These are phyloP conservation scores for Sweltsa coloradensis DNA, from an alignment of 1,140 invertebrate species.

Conservation along the genomic window DNA sequence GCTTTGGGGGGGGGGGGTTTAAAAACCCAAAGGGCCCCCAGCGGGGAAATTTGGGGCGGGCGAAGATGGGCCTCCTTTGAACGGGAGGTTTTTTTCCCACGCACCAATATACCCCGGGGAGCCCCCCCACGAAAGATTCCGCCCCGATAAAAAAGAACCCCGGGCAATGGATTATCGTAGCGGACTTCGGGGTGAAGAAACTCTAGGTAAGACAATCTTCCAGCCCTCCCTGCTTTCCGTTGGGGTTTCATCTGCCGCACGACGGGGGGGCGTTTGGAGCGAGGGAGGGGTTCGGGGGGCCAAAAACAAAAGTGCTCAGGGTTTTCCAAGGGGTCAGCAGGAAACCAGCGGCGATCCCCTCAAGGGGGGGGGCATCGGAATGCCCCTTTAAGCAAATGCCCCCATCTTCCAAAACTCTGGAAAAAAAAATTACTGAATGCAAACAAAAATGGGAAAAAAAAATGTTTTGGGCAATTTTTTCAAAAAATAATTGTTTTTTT, in stretches of 20 bases:
- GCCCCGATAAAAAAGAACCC: slow-evolving; percentile 71
- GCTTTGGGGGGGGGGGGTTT: no score
- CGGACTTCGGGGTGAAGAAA: slow-evolving; percentile 35
- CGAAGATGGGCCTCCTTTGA: no score
- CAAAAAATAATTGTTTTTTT: no score
- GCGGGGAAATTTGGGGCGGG: slow-evolving; percentile 75
- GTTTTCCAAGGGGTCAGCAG: slow-evolving; percentile 47
- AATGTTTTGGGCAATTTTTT: no score
- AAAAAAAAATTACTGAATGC: no score
- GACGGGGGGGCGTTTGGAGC: slow-evolving; percentile 48
- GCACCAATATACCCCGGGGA: slow-evolving; percentile 49
- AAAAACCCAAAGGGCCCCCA: no score
- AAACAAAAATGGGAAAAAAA: no score
- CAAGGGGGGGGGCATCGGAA: slow-evolving; percentile 68
- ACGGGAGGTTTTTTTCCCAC: no score
- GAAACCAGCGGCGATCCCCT: slow-evolving; percentile 56
- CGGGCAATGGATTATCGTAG: slow-evolving; percentile 59
- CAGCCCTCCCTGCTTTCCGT: slow-evolving; percentile 46
- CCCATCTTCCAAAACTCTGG: slow-evolving; percentile 55
- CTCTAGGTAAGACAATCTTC: slow-evolving; percentile 75
- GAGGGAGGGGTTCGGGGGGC: no score
- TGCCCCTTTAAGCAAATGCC: slow-evolving; percentile 66
- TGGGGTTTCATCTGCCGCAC: slow-evolving; percentile 53
- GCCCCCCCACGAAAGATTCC: slow-evolving; percentile 58
- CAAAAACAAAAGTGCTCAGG: slow-evolving; percentile 71